Conservation (phyloP, 1,140 invertebrate species). For the Eumeta japonica region DNA sequence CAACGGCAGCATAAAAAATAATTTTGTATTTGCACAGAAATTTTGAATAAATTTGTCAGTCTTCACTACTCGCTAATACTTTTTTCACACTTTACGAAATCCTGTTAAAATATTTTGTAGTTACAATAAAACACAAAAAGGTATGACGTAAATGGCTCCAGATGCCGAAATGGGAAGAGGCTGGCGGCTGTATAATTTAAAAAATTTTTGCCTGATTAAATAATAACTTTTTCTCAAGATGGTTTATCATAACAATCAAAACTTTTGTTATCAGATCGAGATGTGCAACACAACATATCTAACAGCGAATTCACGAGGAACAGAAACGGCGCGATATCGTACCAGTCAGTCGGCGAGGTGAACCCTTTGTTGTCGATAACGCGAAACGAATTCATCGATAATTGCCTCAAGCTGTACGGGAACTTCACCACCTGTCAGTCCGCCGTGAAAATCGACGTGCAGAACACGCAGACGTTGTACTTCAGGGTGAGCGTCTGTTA, state of each 20-base stretch:
- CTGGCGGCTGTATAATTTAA: too few relatives aligned
- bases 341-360: slow-evolving; percentile 90
- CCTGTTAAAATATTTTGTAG: too few relatives aligned
- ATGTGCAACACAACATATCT: slow-evolving; percentile 88
- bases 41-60: too few relatives aligned
- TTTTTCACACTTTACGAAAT: too few relatives aligned
- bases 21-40: too few relatives aligned
- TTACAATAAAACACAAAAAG: too few relatives aligned
- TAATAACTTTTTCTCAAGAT: too few relatives aligned
- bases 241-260: neutral
- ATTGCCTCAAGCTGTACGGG: slow-evolving; percentile 89
- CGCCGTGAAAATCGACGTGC: slow-evolving; percentile 83
- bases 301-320: slow-evolving; percentile 82
- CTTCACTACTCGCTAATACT: too few relatives aligned
- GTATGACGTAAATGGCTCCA: too few relatives aligned
- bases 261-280: slow-evolving; percentile 67
- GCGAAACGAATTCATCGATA: slow-evolving; percentile 82
- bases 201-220: too few relatives aligned
- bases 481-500: slow-evolving; percentile 71
- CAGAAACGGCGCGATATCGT: slow-evolving; percentile 83
- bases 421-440: slow-evolving; percentile 90
- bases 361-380: slow-evolving; percentile 90
- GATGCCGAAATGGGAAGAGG: too few relatives aligned
- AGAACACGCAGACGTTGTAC: slow-evolving; percentile 88
- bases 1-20: too few relatives aligned